A percentile compares a stretch with the other conserved stretches of the same genome.
phyloP scores from a whole-genome alignment of 2,113 vertebrate genomes.

The Passer domesticus region DNA sequence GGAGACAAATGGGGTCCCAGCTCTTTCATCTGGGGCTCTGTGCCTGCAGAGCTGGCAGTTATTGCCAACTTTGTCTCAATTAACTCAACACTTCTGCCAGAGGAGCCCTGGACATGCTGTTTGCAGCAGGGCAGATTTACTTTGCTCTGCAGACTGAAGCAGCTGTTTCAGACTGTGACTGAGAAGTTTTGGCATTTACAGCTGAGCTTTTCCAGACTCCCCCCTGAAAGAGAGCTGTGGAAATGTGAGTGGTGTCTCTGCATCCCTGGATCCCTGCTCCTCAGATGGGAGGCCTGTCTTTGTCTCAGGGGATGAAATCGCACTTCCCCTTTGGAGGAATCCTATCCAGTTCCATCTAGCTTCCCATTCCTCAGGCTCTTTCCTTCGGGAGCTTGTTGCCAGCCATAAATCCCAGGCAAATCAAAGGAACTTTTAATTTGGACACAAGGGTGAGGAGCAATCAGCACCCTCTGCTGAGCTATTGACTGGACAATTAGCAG shows the following conservation, averaged over 20 bases:
- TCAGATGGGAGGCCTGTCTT: background rate
- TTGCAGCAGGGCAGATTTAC: slow-evolving; percentile 2
- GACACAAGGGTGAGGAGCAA: background rate
- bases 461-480: background rate
- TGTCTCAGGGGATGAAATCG: background rate
- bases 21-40: background rate
- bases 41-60: background rate
- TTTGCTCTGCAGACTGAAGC: background rate
- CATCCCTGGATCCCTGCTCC: background rate
- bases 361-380: background rate
- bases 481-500: background rate
- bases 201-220: slow-evolving; percentile 10
- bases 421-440: background rate
- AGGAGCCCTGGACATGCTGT: background rate
- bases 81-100: slow-evolving; percentile 33
- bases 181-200: background rate
- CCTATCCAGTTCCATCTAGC: background rate
- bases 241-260: background rate
- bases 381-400: background rate
- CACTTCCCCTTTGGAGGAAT: background rate
- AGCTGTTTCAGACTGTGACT: slow-evolving; percentile 14
- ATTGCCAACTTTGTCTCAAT: background rate
- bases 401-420: background rate
- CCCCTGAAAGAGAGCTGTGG: fast-evolving
- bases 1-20: background rate